Percentiles rank a stretch among this genome's conserved stretches.
Evolutionary conservation across 2,797 vertebrate genomes (phyloP).

Genomic region (Scomberomorus guttatus): DNA sequence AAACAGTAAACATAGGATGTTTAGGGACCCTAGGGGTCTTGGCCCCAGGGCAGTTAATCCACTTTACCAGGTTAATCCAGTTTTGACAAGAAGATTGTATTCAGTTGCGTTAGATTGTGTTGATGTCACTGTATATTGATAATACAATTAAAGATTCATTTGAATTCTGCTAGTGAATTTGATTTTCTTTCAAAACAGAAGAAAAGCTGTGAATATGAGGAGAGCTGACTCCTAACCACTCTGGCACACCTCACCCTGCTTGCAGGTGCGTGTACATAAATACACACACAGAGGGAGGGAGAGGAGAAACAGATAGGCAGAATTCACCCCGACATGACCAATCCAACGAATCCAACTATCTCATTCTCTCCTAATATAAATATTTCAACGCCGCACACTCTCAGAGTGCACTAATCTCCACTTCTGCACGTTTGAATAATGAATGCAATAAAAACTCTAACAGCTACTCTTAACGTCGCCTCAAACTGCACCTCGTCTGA

Average conservation of each 20-base stretch:
- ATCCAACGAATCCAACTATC: constrained; percentile 59
- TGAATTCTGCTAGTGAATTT: neutral
- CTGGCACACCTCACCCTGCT: neutral
- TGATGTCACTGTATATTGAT: constrained; percentile 7
- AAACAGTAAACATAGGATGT: neutral
- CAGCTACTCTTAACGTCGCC: constrained; percentile 53
- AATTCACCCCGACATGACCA: constrained; percentile 46
- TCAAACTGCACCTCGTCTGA: constrained; percentile 57
- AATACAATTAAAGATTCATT: too few relatives aligned
- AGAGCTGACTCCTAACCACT: neutral
- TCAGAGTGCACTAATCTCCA: constrained; percentile 71
- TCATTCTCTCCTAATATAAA: constrained; percentile 72
- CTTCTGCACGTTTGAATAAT: constrained; percentile 74
- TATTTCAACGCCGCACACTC: constrained; percentile 67
- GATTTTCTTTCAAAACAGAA: neutral
- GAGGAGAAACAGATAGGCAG: constrained; percentile 25
- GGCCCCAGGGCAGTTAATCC: constrained; percentile 6
- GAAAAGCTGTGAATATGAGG: neutral
- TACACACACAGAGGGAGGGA: too few relatives aligned
- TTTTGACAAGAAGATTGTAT: too few relatives aligned
- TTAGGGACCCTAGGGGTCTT: neutral
- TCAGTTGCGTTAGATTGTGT: neutral
- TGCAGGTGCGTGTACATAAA: neutral
- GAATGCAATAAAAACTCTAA: constrained; percentile 76
- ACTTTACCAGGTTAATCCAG: constrained; percentile 18